These are phyloP conservation scores for Bombyx mori DNA, from an alignment of 1,140 invertebrate genomes.

Conservation along the genomic window DNA sequence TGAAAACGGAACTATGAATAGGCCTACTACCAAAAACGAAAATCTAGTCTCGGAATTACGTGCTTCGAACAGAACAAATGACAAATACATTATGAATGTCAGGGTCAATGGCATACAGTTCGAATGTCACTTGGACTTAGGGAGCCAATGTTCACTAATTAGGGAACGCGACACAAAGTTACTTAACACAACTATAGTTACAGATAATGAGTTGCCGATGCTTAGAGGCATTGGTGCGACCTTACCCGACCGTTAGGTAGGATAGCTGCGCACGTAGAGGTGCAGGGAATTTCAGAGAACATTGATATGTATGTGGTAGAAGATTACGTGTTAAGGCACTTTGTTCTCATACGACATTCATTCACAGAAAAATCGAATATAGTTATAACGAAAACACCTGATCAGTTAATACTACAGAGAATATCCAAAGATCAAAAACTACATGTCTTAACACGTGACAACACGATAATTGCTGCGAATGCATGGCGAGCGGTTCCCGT, in stretches of 20 bases:
- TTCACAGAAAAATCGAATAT: slow-evolving; percentile 30
- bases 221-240: slow-evolving; percentile 19
- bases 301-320: slow-evolving; percentile 20
- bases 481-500: too few relatives aligned
- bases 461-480: not conserved
- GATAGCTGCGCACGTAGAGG: slow-evolving; percentile 5
- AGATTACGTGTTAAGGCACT: slow-evolving; percentile 19
- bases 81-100: too few relatives aligned
- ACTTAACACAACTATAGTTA: not conserved
- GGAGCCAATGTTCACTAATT: slow-evolving; percentile 16
- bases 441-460: not conserved
- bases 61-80: too few relatives aligned
- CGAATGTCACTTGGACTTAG: too few relatives aligned
- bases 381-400: slow-evolving; percentile 23
- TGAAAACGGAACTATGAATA: too few relatives aligned
- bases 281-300: slow-evolving; percentile 21
- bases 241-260: slow-evolving; percentile 17
- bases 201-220: slow-evolving; percentile 12
- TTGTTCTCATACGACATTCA: slow-evolving; percentile 27
- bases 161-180: slow-evolving; percentile 2
- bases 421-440: slow-evolving; percentile 5
- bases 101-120: too few relatives aligned
- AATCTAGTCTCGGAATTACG: too few relatives aligned
- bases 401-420: slow-evolving; percentile 15
- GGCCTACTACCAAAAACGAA: too few relatives aligned